Conservation (phyloP, 2,797 vertebrate genomes). For the Sus cebifrons region DNA sequence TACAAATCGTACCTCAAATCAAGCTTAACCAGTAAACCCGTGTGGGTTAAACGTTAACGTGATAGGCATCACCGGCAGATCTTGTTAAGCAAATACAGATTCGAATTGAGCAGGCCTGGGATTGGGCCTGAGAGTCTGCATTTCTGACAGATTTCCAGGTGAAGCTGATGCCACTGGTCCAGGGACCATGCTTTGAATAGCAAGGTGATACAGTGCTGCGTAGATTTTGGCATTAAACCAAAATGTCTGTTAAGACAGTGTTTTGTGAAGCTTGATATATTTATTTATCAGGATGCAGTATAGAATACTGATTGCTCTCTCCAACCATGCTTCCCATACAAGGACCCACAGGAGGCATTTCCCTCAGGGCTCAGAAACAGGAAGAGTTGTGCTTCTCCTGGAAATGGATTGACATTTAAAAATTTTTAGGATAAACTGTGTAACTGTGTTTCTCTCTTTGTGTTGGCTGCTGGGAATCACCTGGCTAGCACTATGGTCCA, state of each 20-base stretch:
- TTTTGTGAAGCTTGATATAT: conserved; percentile 52
- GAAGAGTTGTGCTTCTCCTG: conserved; percentile 41
- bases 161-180: not conserved
- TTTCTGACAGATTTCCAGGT: conserved; percentile 36
- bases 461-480: conserved; percentile 19
- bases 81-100: conserved; percentile 27
- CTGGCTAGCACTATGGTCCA: not conserved
- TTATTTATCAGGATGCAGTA: conserved; percentile 63
- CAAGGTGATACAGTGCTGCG: not conserved
- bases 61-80: conserved; percentile 13
- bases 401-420: conserved; percentile 33
- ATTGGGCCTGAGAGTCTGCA: not conserved
- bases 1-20: not conserved
- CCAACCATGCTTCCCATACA: conserved; percentile 33
- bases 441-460: conserved; percentile 44
- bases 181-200: conserved; percentile 22
- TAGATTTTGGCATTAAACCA: conserved; percentile 19
- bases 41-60: conserved; percentile 50
- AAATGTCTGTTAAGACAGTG: not conserved
- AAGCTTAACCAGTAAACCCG: conserved; percentile 5
- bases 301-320: conserved; percentile 53
- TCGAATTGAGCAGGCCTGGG: conserved; percentile 30
- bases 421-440: not conserved
- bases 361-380: conserved; percentile 42
- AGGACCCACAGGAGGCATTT: conserved; percentile 19